Percentiles rank a stretch among this genome's conserved stretches.
Conservation (phyloP, 2,888 invertebrate genomes). For the Celastrina argiolus region DNA sequence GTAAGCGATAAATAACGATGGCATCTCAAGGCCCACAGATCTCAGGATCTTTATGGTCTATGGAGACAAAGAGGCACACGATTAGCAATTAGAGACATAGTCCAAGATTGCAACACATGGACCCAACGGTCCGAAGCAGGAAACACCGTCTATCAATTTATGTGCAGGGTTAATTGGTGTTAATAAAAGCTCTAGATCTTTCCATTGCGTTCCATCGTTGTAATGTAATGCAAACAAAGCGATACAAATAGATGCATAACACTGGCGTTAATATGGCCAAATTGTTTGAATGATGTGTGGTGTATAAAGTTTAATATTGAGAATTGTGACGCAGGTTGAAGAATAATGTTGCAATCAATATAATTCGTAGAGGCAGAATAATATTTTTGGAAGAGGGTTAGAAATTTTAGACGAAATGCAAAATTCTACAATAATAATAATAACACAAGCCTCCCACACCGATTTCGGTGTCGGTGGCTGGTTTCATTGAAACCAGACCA, state of each 20-base stretch:
- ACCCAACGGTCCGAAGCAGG: constrained; percentile 26
- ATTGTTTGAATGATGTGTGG: background rate
- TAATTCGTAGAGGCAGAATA: too few relatives aligned
- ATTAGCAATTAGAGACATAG: background rate
- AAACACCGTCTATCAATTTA: constrained; percentile 39
- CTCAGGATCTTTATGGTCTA: too few relatives aligned
- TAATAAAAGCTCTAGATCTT: constrained; percentile 37
- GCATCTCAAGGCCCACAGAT: too few relatives aligned
- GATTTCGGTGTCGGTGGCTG: too few relatives aligned
- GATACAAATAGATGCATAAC: background rate
- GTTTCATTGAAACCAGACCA: too few relatives aligned
- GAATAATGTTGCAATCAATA: too few relatives aligned
- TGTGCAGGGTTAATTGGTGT: constrained; percentile 45
- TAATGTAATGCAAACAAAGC: background rate
- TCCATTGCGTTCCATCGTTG: constrained; percentile 18
- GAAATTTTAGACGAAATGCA: too few relatives aligned
- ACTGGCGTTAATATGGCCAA: background rate
- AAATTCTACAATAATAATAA: too few relatives aligned
- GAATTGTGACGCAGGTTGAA: background rate
- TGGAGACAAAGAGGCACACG: background rate
- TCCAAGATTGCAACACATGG: background rate
- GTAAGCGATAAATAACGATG: too few relatives aligned
- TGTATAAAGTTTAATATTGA: background rate
- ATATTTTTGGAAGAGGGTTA: too few relatives aligned
- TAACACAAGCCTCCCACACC: too few relatives aligned